Base-by-base conservation (phyloP, 1,140 invertebrate species). In the Aphidius gifuensis region DNA sequence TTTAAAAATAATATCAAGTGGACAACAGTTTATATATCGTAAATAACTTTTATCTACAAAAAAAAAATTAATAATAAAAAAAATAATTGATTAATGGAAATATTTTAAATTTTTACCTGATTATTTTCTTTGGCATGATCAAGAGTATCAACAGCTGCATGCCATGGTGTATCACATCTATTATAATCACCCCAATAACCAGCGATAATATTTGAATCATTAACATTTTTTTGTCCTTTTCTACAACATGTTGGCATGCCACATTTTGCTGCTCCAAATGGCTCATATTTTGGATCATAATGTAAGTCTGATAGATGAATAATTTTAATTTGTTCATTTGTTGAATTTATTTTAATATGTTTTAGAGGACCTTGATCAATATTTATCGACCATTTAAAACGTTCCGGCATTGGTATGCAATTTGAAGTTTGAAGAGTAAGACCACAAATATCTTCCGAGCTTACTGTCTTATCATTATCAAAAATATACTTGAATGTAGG, bases 261-360 rank as follows among this genome's bases (percentile, higher is more conserved):
- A 71, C 93, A 96, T 3, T 83, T 70, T 3, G 90, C 85, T 51
- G 88, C 86, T 0, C 86, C 82, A 11, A 85, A 84, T 1, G 83
- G 74, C 60, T 84, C 77, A 71, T 96, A 96, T 6, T 83, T 71
- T 0, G 86, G 85, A 75, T 95, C 92, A 58, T 90, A 86, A 74
- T 96, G 93, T 50, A 92, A 85, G 72, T 96, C 93, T 0, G 89
- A 87, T 46, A 95, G 72, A 42, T 95, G 89, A 9, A 92, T 78
- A 32, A 94, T 81, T 69, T 86, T 83, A 1, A 86, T 60, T 9
- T 64, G 71, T 5, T 72, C 42, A 3, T 65, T 32, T 1, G 50
- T 69, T 2, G 65, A 6, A 4, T 64, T 42, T 0, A 58, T 51
- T 21, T 54, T 6, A 40, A 72, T 66, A 21, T 57, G 5, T 47